Percentiles rank a stretch among this genome's conserved stretches.
These are phyloP conservation scores for Ceratoteleas bidentatus DNA, from an alignment of 1,140 invertebrate species.

Conservation along the genomic window DNA sequence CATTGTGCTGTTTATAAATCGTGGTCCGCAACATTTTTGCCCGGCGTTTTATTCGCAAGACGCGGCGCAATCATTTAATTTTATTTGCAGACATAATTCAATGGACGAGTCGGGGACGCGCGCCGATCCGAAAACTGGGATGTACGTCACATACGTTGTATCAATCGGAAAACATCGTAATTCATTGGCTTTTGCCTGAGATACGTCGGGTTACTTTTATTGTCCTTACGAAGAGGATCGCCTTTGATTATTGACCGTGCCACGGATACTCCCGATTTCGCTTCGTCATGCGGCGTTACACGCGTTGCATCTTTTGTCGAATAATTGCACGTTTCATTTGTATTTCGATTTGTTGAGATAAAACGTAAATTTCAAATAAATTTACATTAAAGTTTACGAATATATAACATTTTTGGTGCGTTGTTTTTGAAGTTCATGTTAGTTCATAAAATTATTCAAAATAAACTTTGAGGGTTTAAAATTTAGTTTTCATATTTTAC, in stretches of 20 bases:
- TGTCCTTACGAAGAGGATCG: slow-evolving; percentile 14
- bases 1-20: too few species aligned
- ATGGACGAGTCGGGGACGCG: slow-evolving; percentile 14
- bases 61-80: slow-evolving; percentile 26
- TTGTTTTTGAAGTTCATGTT: too few species aligned
- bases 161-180: slow-evolving; percentile 39
- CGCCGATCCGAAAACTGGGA: slow-evolving; percentile 19
- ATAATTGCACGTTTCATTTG: too few species aligned
- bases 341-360: too few species aligned
- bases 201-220: slow-evolving; percentile 21
- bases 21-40: slow-evolving; percentile 1
- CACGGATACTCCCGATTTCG: not conserved
- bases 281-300: not conserved
- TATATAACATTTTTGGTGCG: too few species aligned
- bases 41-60: slow-evolving; percentile 13
- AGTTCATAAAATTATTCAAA: too few species aligned
- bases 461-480: too few species aligned
- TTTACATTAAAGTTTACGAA: too few species aligned
- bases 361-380: too few species aligned
- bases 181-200: slow-evolving; percentile 28
- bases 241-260: slow-evolving; percentile 15
- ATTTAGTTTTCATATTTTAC: too few species aligned
- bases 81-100: slow-evolving; percentile 34
- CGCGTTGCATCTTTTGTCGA: too few species aligned
- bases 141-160: slow-evolving; percentile 37